phyloP scores from a whole-genome alignment of 2,113 vertebrate species.

The Marmota flaviventris region DNA sequence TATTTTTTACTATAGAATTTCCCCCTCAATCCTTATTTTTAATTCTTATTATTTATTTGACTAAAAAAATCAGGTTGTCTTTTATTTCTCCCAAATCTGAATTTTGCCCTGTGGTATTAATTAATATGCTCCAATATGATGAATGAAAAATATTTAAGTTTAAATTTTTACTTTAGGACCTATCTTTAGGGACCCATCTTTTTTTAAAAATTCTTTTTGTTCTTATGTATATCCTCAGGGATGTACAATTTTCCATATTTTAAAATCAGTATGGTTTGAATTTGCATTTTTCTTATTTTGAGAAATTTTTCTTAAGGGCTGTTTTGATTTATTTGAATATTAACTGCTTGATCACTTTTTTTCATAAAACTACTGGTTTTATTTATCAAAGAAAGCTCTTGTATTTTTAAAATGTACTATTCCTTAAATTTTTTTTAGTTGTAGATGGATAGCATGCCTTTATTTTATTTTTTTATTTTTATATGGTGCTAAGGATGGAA shows the following conservation, averaged over 20 bases:
- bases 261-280: not conserved
- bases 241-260: no score
- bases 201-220: not conserved
- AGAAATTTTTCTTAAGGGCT: not conserved
- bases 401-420: not conserved
- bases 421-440: no score
- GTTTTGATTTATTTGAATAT: slow-evolving; percentile 33
- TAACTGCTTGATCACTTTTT: slow-evolving; percentile 26
- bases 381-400: not conserved
- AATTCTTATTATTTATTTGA: not conserved
- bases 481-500: no score
- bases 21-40: not conserved
- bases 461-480: no score
- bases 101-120: not conserved
- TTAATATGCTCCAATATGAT: not conserved
- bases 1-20: no score
- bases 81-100: not conserved
- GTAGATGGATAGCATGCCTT: no score
- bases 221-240: not conserved
- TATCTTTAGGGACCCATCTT: not conserved
- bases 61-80: not conserved
- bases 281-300: not conserved
- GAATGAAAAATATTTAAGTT: not conserved
- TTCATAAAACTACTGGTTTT: not conserved
- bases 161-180: not conserved